Percentiles rank a stretch among this genome's conserved stretches.
Evolutionary conservation across 2,888 invertebrate species (phyloP).

Genomic region (Tetramorium bicarinatum): DNA sequence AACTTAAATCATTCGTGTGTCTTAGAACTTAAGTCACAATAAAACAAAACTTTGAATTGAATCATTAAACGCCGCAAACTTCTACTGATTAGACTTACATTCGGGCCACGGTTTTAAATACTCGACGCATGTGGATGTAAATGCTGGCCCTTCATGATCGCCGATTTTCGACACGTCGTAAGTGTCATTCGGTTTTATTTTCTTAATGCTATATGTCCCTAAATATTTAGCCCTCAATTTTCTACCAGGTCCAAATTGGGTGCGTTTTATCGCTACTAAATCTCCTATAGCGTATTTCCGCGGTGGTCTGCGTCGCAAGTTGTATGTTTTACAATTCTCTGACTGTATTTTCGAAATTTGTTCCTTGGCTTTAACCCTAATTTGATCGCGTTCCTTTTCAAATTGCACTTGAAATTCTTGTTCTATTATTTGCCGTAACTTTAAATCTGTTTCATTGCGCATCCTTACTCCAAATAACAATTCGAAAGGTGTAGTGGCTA

Average conservation of each 20-base stretch:
- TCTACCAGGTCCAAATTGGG: conserved; percentile 40
- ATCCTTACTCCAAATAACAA: conserved; percentile 46
- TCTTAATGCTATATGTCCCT: too few relatives aligned
- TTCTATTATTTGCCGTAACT: conserved; percentile 20
- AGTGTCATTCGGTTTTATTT: too few relatives aligned
- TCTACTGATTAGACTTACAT: too few relatives aligned
- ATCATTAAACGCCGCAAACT: too few relatives aligned
- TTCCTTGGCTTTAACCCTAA: conserved; percentile 27
- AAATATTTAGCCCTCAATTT: conserved; percentile 55
- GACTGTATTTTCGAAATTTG: conserved; percentile 39
- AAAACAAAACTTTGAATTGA: too few relatives aligned
- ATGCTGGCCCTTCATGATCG: too few relatives aligned
- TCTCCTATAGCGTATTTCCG: neutral
- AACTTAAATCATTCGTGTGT: too few relatives aligned
- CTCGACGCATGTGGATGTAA: too few relatives aligned
- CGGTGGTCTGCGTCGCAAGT: conserved; percentile 28
- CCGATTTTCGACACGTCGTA: too few relatives aligned
- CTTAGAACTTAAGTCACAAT: too few relatives aligned
- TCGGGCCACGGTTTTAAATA: too few relatives aligned
- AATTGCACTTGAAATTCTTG: conserved; percentile 6
- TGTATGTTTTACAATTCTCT: conserved; percentile 48
- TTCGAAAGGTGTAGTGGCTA: conserved; percentile 42
- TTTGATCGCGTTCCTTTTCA: conserved; percentile 30
- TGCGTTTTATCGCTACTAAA: conserved; percentile 53
- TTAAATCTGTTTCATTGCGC: conserved; percentile 13